Evolutionary conservation across 37 sponge, comb jelly and placozoan species (phyloP).

Genomic region (Axinella damicornis): DNA sequence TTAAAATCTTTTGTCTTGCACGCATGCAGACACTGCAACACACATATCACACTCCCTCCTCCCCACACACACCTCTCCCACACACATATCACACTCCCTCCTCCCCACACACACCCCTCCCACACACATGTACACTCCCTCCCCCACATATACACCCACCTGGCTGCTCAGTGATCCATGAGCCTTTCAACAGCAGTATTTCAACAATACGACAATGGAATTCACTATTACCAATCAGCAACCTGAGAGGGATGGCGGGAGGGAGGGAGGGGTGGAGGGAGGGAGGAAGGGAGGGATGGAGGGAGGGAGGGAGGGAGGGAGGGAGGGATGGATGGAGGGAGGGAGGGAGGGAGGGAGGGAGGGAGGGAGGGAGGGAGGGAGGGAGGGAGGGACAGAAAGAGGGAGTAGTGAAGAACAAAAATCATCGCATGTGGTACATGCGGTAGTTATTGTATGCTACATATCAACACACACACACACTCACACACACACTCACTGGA

Average conservation of each 20-base stretch:
- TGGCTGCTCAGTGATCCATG: conserved; percentile 17
- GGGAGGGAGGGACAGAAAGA: neutral
- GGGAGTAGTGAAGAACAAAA: too few species aligned
- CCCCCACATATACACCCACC: neutral
- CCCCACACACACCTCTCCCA: neutral
- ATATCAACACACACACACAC: neutral
- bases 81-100: neutral
- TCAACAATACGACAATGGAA: conserved; percentile 65
- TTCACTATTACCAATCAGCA: conserved; percentile 68
- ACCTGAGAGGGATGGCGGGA: conserved; percentile 10
- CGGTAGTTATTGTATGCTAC: too few species aligned
- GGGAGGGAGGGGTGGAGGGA: conserved; percentile 4
- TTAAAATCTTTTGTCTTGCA: too few species aligned
- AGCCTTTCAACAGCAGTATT: conserved; percentile 48
- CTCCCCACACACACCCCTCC: neutral
- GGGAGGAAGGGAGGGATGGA: neutral
- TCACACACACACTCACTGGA: conserved; percentile 14
- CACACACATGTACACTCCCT: too few species aligned
- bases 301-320: neutral
- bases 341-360: neutral
- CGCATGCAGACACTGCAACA: too few species aligned
- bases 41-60: too few species aligned
- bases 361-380: neutral
- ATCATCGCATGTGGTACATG: too few species aligned
- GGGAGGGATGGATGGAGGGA: neutral